These are phyloP conservation scores for Holotrichia oblita DNA, from an alignment of 1,140 invertebrate species.

Conservation along the genomic window DNA sequence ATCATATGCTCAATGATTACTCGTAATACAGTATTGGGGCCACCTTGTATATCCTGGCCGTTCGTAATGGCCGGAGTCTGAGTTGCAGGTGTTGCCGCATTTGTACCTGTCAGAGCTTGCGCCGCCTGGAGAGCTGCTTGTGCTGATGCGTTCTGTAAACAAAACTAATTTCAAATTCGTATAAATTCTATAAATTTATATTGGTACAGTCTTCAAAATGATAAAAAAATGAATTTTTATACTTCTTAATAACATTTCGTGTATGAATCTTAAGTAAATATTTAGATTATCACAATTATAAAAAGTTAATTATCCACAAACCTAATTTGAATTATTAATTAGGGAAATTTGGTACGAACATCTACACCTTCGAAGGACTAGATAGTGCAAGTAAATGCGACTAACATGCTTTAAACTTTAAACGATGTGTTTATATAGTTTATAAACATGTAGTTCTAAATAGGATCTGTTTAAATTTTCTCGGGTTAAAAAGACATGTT, in stretches of 20 bases:
- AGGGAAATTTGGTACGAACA: neutral
- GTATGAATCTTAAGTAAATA: no score
- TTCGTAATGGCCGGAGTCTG: constrained; percentile 62
- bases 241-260: no score
- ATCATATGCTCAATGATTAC: constrained; percentile 99
- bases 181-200: no score
- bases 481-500: neutral
- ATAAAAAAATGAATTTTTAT: no score
- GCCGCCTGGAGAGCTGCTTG: constrained; percentile 86
- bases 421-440: constrained; percentile 4
- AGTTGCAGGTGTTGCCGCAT: constrained; percentile 59
- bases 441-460: constrained; percentile 29
- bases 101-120: constrained; percentile 72
- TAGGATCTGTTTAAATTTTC: neutral
- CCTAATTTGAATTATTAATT: neutral
- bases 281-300: no score
- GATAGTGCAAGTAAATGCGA: neutral
- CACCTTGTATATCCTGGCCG: constrained; percentile 81
- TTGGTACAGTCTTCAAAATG: no score
- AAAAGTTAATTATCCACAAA: no score
- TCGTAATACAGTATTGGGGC: constrained; percentile 94
- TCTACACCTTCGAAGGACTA: neutral
- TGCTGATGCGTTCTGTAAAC: constrained; percentile 72
- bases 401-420: neutral
- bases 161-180: neutral